Evolutionary conservation across 2,888 invertebrate genomes (phyloP), one percentile per base, ranked within the genome.

Genomic region (Scelioninae gen. 1): DNA sequence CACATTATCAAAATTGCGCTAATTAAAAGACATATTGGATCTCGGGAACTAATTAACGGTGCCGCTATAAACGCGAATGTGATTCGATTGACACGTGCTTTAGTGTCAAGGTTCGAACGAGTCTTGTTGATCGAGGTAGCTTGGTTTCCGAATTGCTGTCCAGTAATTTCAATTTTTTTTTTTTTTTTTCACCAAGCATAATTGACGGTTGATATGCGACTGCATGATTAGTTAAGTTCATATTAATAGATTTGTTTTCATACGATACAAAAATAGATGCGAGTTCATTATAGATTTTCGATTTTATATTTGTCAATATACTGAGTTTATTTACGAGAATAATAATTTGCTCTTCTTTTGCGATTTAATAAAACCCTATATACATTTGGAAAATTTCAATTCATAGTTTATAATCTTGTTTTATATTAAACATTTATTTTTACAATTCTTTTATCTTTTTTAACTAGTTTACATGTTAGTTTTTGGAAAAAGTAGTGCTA

Each of bases 31-130:
- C 16, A 58, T 49, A 45, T 15, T 69, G 38, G 38, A 77, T 53
- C 40, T 74, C 31, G 60, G 38, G 71, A 51, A 75, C 55, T 76
- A 84, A 82, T 82, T 82, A 84, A 76, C 81, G 38, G 29, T 32
- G 51, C 13, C 32, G 38, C 11, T 56, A 58, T 58, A 72, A 71
- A 29, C 40, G 45, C 34, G 49, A 49, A 15, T 16, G 15, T 16
- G 43, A 65, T 81, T 69, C 75, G 43, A 69, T 75, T 81, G 75
- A 75, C 75, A 81, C 69, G 75, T 81, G 69, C 81, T 81, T 81
- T 81, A 69, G 81, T 75, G 75, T 81, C 81, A 75, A 81, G 81
- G 81, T 75, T 71, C 40, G 62, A 56, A 43, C 31, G 45, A 74
- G 34, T 56, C 65, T 63, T 75, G 65, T 69, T 56, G 34, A 75